These are phyloP conservation scores for Lasioglossum leucozonium DNA, from an alignment of 2,888 invertebrate species.

Conservation along the genomic window DNA sequence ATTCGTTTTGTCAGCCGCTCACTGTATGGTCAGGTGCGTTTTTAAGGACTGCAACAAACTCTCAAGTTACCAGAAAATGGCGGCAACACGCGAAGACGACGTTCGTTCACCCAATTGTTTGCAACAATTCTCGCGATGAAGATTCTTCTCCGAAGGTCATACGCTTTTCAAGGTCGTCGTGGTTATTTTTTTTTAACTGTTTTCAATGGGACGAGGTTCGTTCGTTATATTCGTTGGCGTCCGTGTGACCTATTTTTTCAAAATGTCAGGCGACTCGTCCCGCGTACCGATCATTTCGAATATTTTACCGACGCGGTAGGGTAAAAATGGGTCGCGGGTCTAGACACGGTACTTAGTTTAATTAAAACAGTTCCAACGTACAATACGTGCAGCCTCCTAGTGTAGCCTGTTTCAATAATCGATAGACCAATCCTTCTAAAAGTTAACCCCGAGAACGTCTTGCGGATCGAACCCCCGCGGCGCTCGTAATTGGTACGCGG, in stretches of 20 bases:
- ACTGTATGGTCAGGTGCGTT: constrained; percentile 80
- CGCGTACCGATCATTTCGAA: not conserved
- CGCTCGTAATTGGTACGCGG: not conserved
- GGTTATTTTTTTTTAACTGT: no score
- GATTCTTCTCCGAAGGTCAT: no score
- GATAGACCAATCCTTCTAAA: not conserved
- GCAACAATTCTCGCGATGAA: no score
- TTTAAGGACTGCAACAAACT: constrained; percentile 52
- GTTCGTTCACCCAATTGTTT: no score
- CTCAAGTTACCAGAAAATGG: constrained; percentile 48
- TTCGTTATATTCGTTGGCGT: no score
- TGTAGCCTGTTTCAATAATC: not conserved
- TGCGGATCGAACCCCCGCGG: not conserved
- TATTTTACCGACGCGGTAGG: not conserved
- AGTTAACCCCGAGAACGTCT: not conserved
- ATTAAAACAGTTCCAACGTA: not conserved
- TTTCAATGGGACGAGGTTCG: no score
- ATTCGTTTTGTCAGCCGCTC: constrained; percentile 80
- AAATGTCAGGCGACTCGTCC: no score
- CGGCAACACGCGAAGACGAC: constrained; percentile 4
- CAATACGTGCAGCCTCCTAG: not conserved
- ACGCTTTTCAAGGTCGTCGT: no score
- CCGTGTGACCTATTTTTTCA: no score
- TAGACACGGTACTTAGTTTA: not conserved
- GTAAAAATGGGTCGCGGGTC: not conserved